Evolutionary conservation across 2,113 vertebrate genomes (phyloP).

Genomic region (Phrynocephalus versicolor): DNA sequence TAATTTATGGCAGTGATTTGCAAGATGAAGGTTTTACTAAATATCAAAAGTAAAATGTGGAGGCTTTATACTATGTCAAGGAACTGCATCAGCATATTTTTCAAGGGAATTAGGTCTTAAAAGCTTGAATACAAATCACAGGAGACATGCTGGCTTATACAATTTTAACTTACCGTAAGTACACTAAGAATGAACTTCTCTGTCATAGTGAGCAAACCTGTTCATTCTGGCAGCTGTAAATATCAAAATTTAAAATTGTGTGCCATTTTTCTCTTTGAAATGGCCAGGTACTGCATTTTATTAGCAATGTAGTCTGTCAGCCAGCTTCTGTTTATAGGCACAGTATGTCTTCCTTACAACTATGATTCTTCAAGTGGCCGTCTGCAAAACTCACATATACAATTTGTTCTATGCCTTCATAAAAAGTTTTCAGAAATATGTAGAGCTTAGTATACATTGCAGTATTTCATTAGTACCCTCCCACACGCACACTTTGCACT

Average conservation of each 20-base stretch:
- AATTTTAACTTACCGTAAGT: conserved; percentile 35
- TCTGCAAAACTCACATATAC: no score
- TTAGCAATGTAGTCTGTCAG: conserved; percentile 20
- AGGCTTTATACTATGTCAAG: conserved; percentile 17
- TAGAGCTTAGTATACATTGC: background rate
- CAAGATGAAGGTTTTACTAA: conserved; percentile 52
- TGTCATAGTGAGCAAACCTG: conserved; percentile 12
- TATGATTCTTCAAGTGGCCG: no score
- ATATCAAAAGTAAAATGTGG: conserved; percentile 43
- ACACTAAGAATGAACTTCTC: conserved; percentile 43
- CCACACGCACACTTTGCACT: no score
- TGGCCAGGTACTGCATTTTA: background rate
- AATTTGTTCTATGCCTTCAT: no score
- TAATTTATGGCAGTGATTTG: conserved; percentile 40
- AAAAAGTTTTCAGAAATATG: background rate
- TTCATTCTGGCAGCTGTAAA: conserved; percentile 36
- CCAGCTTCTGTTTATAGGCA: background rate
- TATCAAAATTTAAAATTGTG: conserved; percentile 24
- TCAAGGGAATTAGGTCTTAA: conserved; percentile 43
- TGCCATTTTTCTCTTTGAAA: conserved; percentile 15
- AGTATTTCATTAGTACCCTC: no score
- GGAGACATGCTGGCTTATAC: conserved; percentile 24
- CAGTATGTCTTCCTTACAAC: no score
- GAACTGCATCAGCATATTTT: conserved; percentile 39
- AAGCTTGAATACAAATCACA: conserved; percentile 43